Conservation (phyloP, 2,797 vertebrate genomes). For the Macropodus opercularis region DNA sequence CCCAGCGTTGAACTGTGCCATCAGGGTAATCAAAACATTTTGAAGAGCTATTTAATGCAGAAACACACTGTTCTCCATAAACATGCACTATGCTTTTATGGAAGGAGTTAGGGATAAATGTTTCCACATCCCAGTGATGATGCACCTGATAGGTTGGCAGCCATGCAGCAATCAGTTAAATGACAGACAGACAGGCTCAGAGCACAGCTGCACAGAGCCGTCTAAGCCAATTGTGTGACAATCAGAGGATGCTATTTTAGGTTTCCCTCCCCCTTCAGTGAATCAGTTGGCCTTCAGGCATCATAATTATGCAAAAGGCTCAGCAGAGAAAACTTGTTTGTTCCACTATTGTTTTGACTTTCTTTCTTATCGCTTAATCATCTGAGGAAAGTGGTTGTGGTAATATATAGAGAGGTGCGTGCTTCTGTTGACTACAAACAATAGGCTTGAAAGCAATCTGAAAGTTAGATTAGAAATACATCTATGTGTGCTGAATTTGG, state of each 20-base stretch:
- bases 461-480: constrained; percentile 63
- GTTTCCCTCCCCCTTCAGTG: constrained; percentile 76
- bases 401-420: constrained; percentile 63
- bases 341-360: constrained; percentile 79
- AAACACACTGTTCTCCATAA: constrained; percentile 34
- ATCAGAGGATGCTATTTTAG: constrained; percentile 86
- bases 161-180: constrained; percentile 81
- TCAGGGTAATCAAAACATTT: constrained; percentile 73
- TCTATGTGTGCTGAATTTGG: constrained; percentile 52
- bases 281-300: constrained; percentile 82
- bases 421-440: constrained; percentile 63
- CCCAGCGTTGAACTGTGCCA: constrained; percentile 68
- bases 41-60: constrained; percentile 52
- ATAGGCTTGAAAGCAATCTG: constrained; percentile 62
- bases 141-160: constrained; percentile 83
- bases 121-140: constrained; percentile 62
- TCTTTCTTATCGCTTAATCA: constrained; percentile 75
- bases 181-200: constrained; percentile 83
- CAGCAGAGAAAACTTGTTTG: constrained; percentile 79
- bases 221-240: constrained; percentile 85
- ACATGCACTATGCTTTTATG: constrained; percentile 34
- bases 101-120: constrained; percentile 52
- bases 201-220: constrained; percentile 83
- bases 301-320: constrained; percentile 84
- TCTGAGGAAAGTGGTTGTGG: constrained; percentile 65